These are phyloP conservation scores for Neomicropteryx cornuta DNA, from an alignment of 1,140 invertebrate species.

Conservation along the genomic window DNA sequence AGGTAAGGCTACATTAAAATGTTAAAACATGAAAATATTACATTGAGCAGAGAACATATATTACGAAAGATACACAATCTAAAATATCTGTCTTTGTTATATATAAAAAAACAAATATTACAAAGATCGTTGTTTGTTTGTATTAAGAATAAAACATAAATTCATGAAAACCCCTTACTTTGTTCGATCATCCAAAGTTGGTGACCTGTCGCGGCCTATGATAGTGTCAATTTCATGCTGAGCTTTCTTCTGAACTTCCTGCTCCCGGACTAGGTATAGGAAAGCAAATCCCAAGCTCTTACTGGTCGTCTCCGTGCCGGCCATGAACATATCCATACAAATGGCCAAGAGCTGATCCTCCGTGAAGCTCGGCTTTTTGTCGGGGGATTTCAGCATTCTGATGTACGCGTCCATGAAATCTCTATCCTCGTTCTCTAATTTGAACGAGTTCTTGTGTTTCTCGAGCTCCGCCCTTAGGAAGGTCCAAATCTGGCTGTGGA, in stretches of 20 bases:
- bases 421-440: conserved; percentile 45
- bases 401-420: conserved; percentile 84
- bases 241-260: conserved; percentile 67
- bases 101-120: too few relatives aligned
- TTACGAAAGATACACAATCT: too few relatives aligned
- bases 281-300: conserved; percentile 69
- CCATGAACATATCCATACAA: conserved; percentile 73
- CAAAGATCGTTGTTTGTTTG: background rate
- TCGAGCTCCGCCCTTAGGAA: conserved; percentile 62
- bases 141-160: background rate
- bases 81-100: too few relatives aligned
- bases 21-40: conserved; percentile 4
- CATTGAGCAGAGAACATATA: background rate
- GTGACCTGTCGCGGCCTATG: conserved; percentile 54
- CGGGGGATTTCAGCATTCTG: conserved; percentile 46
- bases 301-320: conserved; percentile 71
- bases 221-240: conserved; percentile 71
- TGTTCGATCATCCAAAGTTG: conserved; percentile 54
- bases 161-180: conserved; percentile 39
- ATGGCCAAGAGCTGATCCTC: conserved; percentile 64
- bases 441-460: conserved; percentile 58
- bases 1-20: too few relatives aligned
- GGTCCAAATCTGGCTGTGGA: conserved; percentile 56
- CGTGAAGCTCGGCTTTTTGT: conserved; percentile 38
- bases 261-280: conserved; percentile 63